phyloP scores from a whole-genome alignment of 2,888 invertebrate species.

The Torymus auratus region DNA sequence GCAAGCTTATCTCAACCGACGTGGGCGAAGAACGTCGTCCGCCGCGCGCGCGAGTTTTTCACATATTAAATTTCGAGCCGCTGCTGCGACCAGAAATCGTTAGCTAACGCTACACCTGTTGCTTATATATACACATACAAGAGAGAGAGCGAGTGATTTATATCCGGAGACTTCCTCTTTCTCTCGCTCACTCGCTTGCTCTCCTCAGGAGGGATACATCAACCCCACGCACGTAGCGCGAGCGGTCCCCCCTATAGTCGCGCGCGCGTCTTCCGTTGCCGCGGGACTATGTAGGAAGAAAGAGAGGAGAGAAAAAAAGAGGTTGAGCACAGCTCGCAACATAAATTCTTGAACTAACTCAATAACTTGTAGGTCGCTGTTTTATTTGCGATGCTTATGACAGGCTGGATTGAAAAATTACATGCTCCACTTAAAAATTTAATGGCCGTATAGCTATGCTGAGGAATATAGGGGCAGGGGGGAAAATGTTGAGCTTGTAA shows the following conservation, averaged over 20 bases:
- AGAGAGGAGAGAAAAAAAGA: not conserved
- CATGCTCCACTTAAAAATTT: too few species aligned
- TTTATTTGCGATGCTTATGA: too few species aligned
- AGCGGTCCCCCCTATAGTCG: slow-evolving; percentile 25
- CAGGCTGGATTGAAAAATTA: too few species aligned
- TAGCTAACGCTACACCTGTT: slow-evolving; percentile 70
- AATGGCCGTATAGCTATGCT: too few species aligned
- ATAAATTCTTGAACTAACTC: too few species aligned
- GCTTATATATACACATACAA: slow-evolving; percentile 59
- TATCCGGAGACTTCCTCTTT: slow-evolving; percentile 37
- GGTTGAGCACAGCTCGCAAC: too few species aligned
- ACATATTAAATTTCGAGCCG: slow-evolving; percentile 40
- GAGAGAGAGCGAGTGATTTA: slow-evolving; percentile 49
- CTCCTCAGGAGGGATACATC: slow-evolving; percentile 58
- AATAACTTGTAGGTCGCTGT: too few species aligned
- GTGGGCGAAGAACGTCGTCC: not conserved
- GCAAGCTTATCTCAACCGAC: slow-evolving; percentile 2
- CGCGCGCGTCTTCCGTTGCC: slow-evolving; percentile 40
- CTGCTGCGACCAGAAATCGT: slow-evolving; percentile 60
- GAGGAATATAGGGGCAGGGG: too few species aligned
- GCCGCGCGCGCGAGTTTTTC: slow-evolving; percentile 26
- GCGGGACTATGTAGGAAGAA: not conserved
- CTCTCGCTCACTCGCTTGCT: slow-evolving; percentile 48
- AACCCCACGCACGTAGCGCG: slow-evolving; percentile 45
- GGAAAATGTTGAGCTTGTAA: too few species aligned